Conservation (phyloP, 2,888 invertebrate genomes). For the Taenaris catops region DNA sequence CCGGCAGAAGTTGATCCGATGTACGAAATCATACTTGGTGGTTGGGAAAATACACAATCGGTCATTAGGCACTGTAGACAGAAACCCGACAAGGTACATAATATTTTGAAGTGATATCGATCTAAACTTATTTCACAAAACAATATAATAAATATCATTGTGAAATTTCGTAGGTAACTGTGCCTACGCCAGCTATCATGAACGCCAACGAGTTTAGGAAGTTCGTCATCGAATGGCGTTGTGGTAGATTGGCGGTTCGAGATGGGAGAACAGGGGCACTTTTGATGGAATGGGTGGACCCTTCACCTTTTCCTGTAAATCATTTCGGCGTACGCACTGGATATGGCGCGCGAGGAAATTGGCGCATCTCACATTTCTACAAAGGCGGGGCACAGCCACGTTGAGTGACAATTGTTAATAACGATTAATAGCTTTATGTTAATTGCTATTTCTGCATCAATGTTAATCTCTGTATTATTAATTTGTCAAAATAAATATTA, state of each 20-base stretch:
- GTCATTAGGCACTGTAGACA: conserved; percentile 82
- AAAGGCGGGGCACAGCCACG: conserved; percentile 40
- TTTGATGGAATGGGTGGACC: conserved; percentile 81
- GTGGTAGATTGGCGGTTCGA: conserved; percentile 72
- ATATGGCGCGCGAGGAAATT: conserved; percentile 83
- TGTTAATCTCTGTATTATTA: too few relatives aligned
- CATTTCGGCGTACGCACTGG: conserved; percentile 83
- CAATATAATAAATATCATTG: conserved; percentile 26
- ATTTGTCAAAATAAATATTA: too few relatives aligned
- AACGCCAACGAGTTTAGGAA: conserved; percentile 75
- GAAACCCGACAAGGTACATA: conserved; percentile 81
- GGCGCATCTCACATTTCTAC: conserved; percentile 75
- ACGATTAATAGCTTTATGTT: conserved; percentile 46
- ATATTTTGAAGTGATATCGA: conserved; percentile 30
- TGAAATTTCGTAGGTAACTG: conserved; percentile 70
- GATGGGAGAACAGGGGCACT: conserved; percentile 66
- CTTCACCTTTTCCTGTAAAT: conserved; percentile 78
- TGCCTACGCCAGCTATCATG: conserved; percentile 79
- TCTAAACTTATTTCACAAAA: conserved; percentile 1
- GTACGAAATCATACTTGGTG: conserved; percentile 84
- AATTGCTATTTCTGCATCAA: conserved; percentile 38
- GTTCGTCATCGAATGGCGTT: conserved; percentile 79
- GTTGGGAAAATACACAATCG: conserved; percentile 83
- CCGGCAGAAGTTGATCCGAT: conserved; percentile 80
- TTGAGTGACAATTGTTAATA: conserved; percentile 53